Evolutionary conservation across 2,113 vertebrate genomes (phyloP).

Genomic region (Zapus hudsonius): DNA sequence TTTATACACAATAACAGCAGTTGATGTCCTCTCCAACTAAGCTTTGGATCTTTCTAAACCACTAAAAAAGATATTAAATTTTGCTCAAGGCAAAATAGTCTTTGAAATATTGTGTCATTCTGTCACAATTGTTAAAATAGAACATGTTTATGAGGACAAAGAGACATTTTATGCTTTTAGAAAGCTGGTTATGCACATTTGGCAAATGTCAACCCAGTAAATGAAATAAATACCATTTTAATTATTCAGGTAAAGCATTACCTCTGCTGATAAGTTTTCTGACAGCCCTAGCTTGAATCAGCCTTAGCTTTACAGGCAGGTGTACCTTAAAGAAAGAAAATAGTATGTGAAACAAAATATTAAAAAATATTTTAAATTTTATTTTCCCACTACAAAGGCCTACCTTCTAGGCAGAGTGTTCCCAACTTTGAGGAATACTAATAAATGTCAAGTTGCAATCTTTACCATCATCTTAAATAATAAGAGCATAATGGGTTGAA

Average conservation of each 20-base stretch:
- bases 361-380: background rate
- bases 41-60: slow-evolving; percentile 8
- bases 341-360: background rate
- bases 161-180: slow-evolving; percentile 20
- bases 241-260: background rate
- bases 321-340: background rate
- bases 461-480: background rate
- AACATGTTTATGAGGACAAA: slow-evolving; percentile 10
- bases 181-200: background rate
- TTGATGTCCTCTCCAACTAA: slow-evolving; percentile 16
- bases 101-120: slow-evolving; percentile 49
- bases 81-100: slow-evolving; percentile 11
- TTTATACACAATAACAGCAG: background rate
- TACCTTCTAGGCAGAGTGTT: background rate
- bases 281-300: background rate
- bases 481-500: background rate
- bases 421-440: background rate
- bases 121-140: slow-evolving; percentile 15
- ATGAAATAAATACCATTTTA: slow-evolving; percentile 28
- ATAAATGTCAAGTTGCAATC: background rate
- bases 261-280: background rate
- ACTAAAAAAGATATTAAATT: slow-evolving; percentile 41
- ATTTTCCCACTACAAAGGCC: background rate
- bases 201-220: slow-evolving; percentile 8
- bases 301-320: background rate